A percentile compares a stretch with the other conserved stretches of the same genome.
These are phyloP conservation scores for Pionites leucogaster DNA, from an alignment of 2,113 vertebrate genomes.

Conservation along the genomic window DNA sequence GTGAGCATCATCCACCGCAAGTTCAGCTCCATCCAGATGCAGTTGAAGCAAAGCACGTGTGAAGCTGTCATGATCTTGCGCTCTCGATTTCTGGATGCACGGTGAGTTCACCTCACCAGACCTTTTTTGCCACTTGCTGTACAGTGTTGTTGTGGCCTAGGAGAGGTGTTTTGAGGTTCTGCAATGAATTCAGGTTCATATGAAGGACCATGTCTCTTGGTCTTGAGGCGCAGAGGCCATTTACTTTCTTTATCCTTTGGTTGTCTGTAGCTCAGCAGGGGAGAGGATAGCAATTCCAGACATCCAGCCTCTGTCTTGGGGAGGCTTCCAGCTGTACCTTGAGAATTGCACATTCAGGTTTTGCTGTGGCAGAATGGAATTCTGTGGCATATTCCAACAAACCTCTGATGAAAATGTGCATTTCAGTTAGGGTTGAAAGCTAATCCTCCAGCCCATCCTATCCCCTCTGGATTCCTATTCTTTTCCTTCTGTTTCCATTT, in stretches of 20 bases:
- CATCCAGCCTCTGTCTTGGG: background rate
- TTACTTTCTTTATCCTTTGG: background rate
- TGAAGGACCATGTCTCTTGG: background rate
- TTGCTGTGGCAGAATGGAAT: background rate
- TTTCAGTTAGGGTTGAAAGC: background rate
- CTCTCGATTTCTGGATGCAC: conserved; percentile 94
- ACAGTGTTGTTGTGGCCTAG: background rate
- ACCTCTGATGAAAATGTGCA: background rate
- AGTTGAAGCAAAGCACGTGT: conserved; percentile 98
- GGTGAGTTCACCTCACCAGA: conserved; percentile 68
- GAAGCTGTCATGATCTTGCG: conserved; percentile 99
- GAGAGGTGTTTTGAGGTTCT: background rate
- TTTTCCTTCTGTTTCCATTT: background rate
- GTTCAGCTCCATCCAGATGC: conserved; percentile 99
- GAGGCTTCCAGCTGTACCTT: background rate
- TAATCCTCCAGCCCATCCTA: background rate
- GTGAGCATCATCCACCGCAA: conserved; percentile 99
- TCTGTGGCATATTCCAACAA: background rate
- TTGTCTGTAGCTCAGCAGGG: background rate
- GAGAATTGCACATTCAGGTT: background rate
- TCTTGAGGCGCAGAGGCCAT: background rate
- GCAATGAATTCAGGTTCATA: background rate
- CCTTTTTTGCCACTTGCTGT: accelerated
- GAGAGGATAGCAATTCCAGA: background rate
- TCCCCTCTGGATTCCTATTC: background rate